A percentile compares a stretch with the other conserved stretches of the same genome.
These are phyloP conservation scores for Hapalemur alaotrensis DNA, from an alignment of 2,797 vertebrate genomes.

Conservation along the genomic window DNA sequence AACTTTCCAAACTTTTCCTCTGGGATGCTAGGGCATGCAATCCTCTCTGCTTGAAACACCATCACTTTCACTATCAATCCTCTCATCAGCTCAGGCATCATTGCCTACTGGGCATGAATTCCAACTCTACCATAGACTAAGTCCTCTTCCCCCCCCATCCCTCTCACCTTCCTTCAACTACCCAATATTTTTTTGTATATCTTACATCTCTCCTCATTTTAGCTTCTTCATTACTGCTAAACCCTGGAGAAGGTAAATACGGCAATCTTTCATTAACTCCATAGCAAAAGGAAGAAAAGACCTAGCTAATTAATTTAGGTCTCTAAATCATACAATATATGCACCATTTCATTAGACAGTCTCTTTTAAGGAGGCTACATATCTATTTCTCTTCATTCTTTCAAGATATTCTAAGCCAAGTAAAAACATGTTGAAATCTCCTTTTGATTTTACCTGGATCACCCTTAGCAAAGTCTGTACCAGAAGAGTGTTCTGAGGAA, in stretches of 20 bases:
- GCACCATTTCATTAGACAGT: background rate
- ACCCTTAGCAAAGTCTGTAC: constrained; percentile 91
- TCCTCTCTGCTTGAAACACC: background rate
- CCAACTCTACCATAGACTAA: background rate
- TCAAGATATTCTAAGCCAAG: background rate
- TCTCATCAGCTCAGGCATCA: background rate
- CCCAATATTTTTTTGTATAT: background rate
- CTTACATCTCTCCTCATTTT: background rate
- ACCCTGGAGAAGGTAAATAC: background rate
- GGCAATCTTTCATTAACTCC: background rate
- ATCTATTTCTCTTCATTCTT: background rate
- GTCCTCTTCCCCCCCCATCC: background rate
- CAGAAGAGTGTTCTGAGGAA: constrained; percentile 89
- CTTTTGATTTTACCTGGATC: constrained; percentile 87
- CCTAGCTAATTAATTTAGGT: background rate
- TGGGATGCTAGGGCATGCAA: background rate
- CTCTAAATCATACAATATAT: background rate
- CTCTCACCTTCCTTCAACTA: background rate
- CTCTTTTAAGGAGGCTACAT: background rate
- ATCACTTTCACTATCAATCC: background rate
- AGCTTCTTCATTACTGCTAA: background rate
- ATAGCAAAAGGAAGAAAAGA: constrained; percentile 26
- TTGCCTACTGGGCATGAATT: background rate
- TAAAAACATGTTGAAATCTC: background rate
- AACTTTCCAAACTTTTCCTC: background rate